phyloP scores from a whole-genome alignment of 2,888 invertebrate species.

The Anaspis maculata region DNA sequence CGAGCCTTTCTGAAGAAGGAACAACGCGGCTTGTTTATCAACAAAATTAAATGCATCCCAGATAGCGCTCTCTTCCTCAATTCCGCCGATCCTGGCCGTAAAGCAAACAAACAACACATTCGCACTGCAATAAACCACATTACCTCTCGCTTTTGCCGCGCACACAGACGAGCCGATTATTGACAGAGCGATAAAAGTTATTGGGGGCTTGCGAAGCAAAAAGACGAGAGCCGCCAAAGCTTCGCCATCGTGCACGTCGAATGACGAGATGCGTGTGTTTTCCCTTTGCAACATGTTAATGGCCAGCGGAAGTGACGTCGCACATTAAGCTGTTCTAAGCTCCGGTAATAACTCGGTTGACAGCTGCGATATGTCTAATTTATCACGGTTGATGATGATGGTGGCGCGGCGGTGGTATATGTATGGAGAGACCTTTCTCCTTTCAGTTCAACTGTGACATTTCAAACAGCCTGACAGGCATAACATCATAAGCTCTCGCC shows the following conservation, averaged over 20 bases:
- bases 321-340: constrained; percentile 26
- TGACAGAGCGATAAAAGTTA: constrained; percentile 9
- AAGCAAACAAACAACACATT: too few species aligned
- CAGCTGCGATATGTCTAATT: constrained; percentile 34
- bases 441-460: constrained; percentile 23
- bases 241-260: too few species aligned
- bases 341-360: constrained; percentile 30
- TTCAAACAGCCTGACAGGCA: constrained; percentile 25
- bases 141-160: too few species aligned
- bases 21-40: too few species aligned
- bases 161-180: constrained; percentile 3
- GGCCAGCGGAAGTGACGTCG: constrained; percentile 26
- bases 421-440: too few species aligned
- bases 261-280: too few species aligned
- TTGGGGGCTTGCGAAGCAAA: constrained; percentile 5
- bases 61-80: too few species aligned
- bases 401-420: too few species aligned
- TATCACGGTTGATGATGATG: too few species aligned
- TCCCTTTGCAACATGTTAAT: constrained; percentile 15
- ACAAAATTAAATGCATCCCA: too few species aligned
- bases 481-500: constrained; percentile 14
- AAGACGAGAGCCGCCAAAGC: constrained; percentile 7
- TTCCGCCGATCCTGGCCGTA: too few species aligned
- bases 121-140: constrained; percentile 5
- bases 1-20: too few species aligned